Conservation (phyloP, 1,140 invertebrate genomes). For the Amyelois transitella region DNA sequence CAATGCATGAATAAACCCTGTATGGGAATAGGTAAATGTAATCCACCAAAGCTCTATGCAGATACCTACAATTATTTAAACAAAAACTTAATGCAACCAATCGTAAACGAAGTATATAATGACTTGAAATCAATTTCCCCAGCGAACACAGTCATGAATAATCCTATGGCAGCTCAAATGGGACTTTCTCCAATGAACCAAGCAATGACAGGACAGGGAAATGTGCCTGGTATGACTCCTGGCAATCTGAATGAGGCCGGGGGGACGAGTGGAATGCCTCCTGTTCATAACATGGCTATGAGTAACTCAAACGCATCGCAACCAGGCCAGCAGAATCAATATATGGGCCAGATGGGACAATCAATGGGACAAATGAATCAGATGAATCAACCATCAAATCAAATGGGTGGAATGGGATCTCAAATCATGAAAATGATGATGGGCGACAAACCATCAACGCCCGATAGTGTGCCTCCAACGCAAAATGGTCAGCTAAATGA, state of each 20-base stretch:
- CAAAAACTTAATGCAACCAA: conserved; percentile 53
- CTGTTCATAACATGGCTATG: not conserved
- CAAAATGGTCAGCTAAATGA: conserved; percentile 5
- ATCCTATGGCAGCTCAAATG: conserved; percentile 35
- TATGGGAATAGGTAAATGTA: conserved; percentile 44
- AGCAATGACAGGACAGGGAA: conserved; percentile 1
- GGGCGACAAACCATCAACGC: conserved; percentile 10
- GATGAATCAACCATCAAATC: not conserved
- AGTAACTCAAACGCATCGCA: not conserved
- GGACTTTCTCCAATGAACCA: conserved; percentile 16
- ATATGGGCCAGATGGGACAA: not conserved
- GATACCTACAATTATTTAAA: conserved; percentile 57
- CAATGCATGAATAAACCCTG: conserved; percentile 27
- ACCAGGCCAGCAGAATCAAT: not conserved
- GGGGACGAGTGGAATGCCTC: conserved; percentile 4
- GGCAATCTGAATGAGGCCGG: not conserved
- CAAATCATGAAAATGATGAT: conserved; percentile 47
- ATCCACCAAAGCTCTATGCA: conserved; percentile 45
- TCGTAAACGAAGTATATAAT: conserved; percentile 55
- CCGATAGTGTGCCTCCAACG: not conserved
- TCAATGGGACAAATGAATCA: conserved; percentile 9
- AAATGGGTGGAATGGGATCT: conserved; percentile 39
- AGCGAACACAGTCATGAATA: conserved; percentile 48
- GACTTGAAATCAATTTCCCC: conserved; percentile 52
- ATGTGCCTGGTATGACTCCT: not conserved